Evolutionary conservation across 1,140 invertebrate species (phyloP).

Genomic region (Aphaenogaster floridana): DNA sequence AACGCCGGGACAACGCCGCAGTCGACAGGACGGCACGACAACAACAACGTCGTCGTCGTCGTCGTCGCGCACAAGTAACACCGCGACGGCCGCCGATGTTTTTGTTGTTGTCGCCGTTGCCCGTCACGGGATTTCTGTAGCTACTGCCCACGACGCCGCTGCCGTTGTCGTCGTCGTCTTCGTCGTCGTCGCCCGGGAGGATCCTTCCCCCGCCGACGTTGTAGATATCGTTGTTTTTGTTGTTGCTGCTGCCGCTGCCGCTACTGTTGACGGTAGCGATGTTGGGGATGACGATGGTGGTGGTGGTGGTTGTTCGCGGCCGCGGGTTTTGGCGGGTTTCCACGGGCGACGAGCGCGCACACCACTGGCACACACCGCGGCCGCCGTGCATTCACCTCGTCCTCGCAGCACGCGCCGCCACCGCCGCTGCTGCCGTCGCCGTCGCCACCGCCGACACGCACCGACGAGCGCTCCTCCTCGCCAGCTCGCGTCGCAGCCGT

Average conservation of each 20-base stretch:
- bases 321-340: slow-evolving; percentile 81
- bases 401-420: slow-evolving; percentile 75
- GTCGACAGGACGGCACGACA: slow-evolving; percentile 57
- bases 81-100: neutral
- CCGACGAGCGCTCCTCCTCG: slow-evolving; percentile 59
- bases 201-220: slow-evolving; percentile 34
- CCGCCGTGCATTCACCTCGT: slow-evolving; percentile 83
- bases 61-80: neutral
- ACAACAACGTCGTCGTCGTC: neutral
- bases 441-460: slow-evolving; percentile 59
- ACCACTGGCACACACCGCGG: slow-evolving; percentile 78
- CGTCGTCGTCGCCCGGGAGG: neutral
- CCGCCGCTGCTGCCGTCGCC: slow-evolving; percentile 73
- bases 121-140: slow-evolving; percentile 35
- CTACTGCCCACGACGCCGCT: neutral
- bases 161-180: neutral
- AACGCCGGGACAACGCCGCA: slow-evolving; percentile 50
- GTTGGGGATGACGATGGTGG: slow-evolving; percentile 34
- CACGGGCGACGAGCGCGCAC: slow-evolving; percentile 77
- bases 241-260: slow-evolving; percentile 39
- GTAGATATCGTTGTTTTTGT: slow-evolving; percentile 37
- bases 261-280: slow-evolving; percentile 38
- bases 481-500: slow-evolving; percentile 61
- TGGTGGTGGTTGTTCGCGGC: slow-evolving; percentile 75
- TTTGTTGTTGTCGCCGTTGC: neutral